Evolutionary conservation across 2,797 vertebrate species (phyloP), one percentile per base, ranked within the genome.

Genomic region (Champsocephalus gunnari): DNA sequence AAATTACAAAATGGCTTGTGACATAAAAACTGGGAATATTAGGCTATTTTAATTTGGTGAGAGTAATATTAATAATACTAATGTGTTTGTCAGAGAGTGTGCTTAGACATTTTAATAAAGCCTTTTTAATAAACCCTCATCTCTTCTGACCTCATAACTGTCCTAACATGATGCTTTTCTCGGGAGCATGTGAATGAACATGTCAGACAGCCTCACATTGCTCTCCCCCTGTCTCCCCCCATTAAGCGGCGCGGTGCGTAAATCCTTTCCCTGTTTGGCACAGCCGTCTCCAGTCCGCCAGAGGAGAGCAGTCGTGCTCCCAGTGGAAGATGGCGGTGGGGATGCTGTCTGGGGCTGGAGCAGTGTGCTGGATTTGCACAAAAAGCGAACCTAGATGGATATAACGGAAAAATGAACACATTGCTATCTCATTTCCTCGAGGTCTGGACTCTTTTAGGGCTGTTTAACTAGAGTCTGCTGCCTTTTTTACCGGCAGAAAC

Each of bases 311-410:
- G 89, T 87, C 85, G 82, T 64, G 91, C 92, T 92, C 87, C 91
- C 88, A 87, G 92, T 62, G 94, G 95, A 97, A 97, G 95, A 97
- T 97, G 96, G 97, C 96, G 96, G 91, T 93, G 79, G 89, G 93
- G 95, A 91, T 93, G 92, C 92, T 93, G 91, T 87, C 91, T 78
- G 92, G 81, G 68, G 82, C 90, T 75, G 92, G 85, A 77, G 85
- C 91, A 14, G 59, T 74, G 67, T 17, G 82, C 88, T 82, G 89
- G 91, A 88, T 88, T 75, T 77, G 76, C 75, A 71, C 82, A 41
- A 88, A 77, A 84, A 84, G 59, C 82, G 60, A 73, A 72, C 73
- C 73, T 65, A 58, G 75, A 38, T 90, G 92, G 91, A 88, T 89
- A 44, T 85, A 80, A 73, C 85, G n/a, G 41, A 55, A 12, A 66